Base-by-base conservation (phyloP, 2,113 vertebrate genomes). In the Urocynchramus pylzowi region DNA sequence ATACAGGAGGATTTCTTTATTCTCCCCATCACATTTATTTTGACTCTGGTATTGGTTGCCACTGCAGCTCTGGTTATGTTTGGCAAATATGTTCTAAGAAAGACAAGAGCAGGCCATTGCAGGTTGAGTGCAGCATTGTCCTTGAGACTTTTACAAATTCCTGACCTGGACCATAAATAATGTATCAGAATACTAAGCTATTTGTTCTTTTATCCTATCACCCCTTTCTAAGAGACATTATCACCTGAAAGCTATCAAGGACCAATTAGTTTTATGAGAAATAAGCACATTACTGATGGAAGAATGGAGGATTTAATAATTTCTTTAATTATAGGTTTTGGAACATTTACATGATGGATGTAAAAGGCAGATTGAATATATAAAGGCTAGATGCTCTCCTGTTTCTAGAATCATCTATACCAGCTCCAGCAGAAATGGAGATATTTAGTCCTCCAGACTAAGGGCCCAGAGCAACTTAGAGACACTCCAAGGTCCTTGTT, bases 191-290 rank as follows among this genome's bases (percentile, higher is more conserved):
- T 30, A 78, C 9, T 53, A 75, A 64, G 84, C 52, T 89, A 65
- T 89, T 94, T 87, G 65, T 65, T 94, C 81, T 76, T 89, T 76
- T 89, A 68, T 89, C 44, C 74, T 78, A 81, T 75, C 53, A 71
- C 20, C 18, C 30, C n/a, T 71, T 94, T 84, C 73, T 76, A 53
- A 89, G 65, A 80, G 56, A 82, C 44, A 84, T 81, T 90, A 94
- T 52, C 44, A 84, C 56, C 57, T 54, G 14, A 78, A 50, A 93
- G 61, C 54, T 41, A 93, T 82, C 61, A 93, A 70, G 53, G 54
- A 67, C 42, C 94, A 93, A 94, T 96, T 93, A 96, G 45, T 45
- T 95, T 95, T 92, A 96, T 81, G 86, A 88, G 57, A 79, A 92
- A 94, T 92, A 97, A 93, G 92, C 71, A 86, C 65, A 76, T 86